Evolutionary conservation across 1,140 invertebrate genomes (phyloP).

Genomic region (Tetragnatha versicolor): DNA sequence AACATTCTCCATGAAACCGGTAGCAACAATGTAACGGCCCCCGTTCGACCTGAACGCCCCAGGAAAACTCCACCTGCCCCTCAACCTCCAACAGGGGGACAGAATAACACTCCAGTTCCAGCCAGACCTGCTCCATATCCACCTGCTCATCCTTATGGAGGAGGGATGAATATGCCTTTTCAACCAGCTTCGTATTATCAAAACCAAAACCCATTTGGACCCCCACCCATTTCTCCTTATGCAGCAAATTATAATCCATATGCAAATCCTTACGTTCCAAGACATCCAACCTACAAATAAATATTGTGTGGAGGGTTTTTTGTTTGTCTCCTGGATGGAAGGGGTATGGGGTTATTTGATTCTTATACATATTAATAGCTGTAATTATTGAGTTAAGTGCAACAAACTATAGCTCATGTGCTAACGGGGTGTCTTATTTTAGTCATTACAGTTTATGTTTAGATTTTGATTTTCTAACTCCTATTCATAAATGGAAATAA

Average conservation of each 20-base stretch:
- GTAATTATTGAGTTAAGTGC: too few relatives aligned
- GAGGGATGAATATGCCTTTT: background rate
- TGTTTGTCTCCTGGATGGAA: too few relatives aligned
- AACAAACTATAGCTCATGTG: too few relatives aligned
- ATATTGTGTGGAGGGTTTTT: background rate
- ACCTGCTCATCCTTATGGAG: background rate
- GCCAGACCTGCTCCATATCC: slow-evolving; percentile 18
- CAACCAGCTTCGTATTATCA: background rate
- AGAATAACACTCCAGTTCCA: background rate
- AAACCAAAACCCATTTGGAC: background rate
- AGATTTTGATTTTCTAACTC: too few relatives aligned
- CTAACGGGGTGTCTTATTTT: too few relatives aligned
- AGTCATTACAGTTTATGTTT: too few relatives aligned
- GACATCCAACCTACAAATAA: too few relatives aligned
- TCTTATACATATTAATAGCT: too few relatives aligned
- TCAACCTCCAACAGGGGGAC: background rate
- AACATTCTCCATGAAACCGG: slow-evolving; percentile 71
- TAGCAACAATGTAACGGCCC: slow-evolving; percentile 5
- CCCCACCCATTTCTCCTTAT: background rate
- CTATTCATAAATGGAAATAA: too few relatives aligned
- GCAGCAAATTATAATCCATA: slow-evolving; percentile 8
- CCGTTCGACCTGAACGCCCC: background rate
- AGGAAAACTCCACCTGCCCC: slow-evolving; percentile 26
- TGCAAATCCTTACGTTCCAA: background rate
- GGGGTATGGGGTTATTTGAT: too few relatives aligned